Evolutionary conservation across 1,140 invertebrate genomes (phyloP).

Genomic region (Drosophila lacertosa): DNA sequence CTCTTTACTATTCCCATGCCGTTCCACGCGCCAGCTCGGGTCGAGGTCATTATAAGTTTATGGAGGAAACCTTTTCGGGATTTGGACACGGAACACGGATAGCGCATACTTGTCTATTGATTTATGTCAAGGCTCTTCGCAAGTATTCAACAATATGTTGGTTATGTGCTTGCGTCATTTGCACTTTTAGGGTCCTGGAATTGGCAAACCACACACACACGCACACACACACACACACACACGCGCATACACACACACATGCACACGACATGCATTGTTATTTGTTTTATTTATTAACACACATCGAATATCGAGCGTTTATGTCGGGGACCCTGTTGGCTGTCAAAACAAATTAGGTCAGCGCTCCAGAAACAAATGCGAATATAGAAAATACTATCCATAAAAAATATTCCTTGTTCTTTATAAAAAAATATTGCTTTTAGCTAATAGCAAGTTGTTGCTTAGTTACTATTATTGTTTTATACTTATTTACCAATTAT

Average conservation of each 20-base stretch:
- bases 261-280: constrained; percentile 38
- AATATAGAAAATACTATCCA: no score
- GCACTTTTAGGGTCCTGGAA: constrained; percentile 57
- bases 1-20: constrained; percentile 9
- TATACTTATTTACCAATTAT: no score
- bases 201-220: constrained; percentile 12
- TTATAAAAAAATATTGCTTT: no score
- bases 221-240: background rate
- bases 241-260: background rate
- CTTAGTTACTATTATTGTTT: no score
- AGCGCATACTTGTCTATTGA: constrained; percentile 38
- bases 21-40: constrained; percentile 15
- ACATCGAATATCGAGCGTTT: constrained; percentile 16
- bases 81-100: constrained; percentile 21
- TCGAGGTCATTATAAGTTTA: constrained; percentile 49
- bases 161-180: constrained; percentile 69
- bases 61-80: constrained; percentile 58
- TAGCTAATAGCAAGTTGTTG: no score
- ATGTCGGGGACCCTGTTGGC: background rate
- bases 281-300: constrained; percentile 67
- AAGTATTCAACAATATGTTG: constrained; percentile 6
- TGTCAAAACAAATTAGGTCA: constrained; percentile 15
- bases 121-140: constrained; percentile 64
- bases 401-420: no score
- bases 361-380: background rate